Base-by-base conservation (phyloP, 2,888 invertebrate species). In the Sericinus montela region DNA sequence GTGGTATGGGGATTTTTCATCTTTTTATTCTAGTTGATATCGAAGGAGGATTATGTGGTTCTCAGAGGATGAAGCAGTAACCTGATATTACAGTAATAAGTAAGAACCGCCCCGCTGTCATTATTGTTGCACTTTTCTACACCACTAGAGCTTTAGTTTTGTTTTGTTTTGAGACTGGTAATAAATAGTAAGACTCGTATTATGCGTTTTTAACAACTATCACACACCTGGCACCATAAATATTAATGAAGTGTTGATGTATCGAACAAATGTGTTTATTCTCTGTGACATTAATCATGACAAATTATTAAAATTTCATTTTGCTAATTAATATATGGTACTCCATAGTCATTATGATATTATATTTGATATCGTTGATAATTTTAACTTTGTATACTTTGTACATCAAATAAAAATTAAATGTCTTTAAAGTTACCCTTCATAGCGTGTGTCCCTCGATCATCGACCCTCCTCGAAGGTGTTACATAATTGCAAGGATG, bases 1-100 rank as follows among this genome's bases (percentile, higher is more conserved):
- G 85, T 79, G 83, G 83, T 82, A 68, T 73, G 71, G 74, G 10
- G 77, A 79, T 80, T 79, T 81, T 84, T 85, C 75, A 69, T 80
- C 81, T 75, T 80, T 85, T 83, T 84, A 84, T 81, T 72, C 80
- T 79, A 69, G 56, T 74, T 74, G 65, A 73, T 64, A 70, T 69
- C 69, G 70, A 67, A 25, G 79, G n/a, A 82, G 79, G 81, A 78
- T 81, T 75, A 74, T 75, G 80, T 81, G 81, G 83, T 78, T 78
- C 67, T 78, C 73, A 79, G 79, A 80, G 80, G 75, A 75, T 79
- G 78, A 73, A 72, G 71, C 67, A 77, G 72, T 66, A 86, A 84
- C 87, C 86, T 72, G 75, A 70, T 75, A 86, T 86, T 86, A 87
- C 77, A 66, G 78, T 86, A 86, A 86, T 87, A 84, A 85, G 79